A percentile compares a stretch with the other conserved stretches of the same genome.
These are phyloP conservation scores for Calypte anna DNA, from an alignment of 2,113 vertebrate species.

Conservation along the genomic window DNA sequence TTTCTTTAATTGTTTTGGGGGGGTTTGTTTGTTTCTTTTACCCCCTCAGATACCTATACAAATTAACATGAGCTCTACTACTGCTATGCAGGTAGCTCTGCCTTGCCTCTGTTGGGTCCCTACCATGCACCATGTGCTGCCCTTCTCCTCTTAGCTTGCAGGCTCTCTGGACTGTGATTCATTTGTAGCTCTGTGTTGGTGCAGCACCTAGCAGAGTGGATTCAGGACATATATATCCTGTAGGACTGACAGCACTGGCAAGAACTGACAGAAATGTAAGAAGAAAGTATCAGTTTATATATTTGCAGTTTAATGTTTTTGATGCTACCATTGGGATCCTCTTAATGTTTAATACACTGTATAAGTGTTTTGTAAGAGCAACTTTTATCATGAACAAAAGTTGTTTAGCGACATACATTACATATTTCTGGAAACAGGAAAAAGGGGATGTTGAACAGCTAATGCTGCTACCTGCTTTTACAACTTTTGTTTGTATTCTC, in stretches of 20 bases:
- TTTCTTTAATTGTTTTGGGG: background rate
- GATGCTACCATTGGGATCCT: background rate
- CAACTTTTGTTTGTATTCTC: background rate
- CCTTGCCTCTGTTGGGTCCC: background rate
- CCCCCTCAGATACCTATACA: background rate
- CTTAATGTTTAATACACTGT: background rate
- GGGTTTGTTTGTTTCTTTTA: too few relatives aligned
- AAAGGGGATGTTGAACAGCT: background rate
- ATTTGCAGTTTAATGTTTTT: background rate
- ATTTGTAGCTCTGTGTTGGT: accelerated
- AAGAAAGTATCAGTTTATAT: background rate
- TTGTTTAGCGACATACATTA: background rate
- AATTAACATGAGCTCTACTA: background rate
- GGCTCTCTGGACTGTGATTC: background rate
- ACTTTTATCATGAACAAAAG: background rate
- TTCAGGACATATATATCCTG: background rate
- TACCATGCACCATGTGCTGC: accelerated
- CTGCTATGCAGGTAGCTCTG: background rate
- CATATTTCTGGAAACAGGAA: background rate
- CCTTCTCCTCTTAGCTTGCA: background rate
- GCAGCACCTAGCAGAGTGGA: background rate
- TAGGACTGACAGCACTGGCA: background rate
- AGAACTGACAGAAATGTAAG: background rate
- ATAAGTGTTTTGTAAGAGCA: background rate
- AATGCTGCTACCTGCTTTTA: background rate